These are phyloP conservation scores for Pecten maximus DNA, from an alignment of 2,888 invertebrate genomes.

Conservation along the genomic window DNA sequence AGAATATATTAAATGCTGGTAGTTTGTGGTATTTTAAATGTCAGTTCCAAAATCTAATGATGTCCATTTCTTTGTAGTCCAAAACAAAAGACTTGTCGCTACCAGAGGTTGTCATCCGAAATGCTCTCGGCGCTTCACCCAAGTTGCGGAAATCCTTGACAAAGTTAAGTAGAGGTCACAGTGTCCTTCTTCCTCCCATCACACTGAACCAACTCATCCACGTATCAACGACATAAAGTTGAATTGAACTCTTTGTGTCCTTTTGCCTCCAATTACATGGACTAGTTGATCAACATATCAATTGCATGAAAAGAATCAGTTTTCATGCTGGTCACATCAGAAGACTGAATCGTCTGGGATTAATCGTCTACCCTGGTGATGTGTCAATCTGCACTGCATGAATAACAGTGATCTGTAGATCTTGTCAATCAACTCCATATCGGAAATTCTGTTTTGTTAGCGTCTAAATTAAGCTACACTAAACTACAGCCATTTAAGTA, in stretches of 20 bases:
- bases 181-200: constrained; percentile 62
- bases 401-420: too few species aligned
- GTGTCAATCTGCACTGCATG: too few species aligned
- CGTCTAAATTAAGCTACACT: too few species aligned
- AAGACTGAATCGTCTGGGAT: too few species aligned
- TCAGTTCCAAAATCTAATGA: background rate
- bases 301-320: background rate
- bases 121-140: constrained; percentile 45
- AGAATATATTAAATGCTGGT: too few species aligned
- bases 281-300: constrained; percentile 55
- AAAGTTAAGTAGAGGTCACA: constrained; percentile 47
- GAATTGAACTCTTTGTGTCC: constrained; percentile 48
- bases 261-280: constrained; percentile 65
- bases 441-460: too few species aligned
- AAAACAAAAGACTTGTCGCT: constrained; percentile 25
- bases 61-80: background rate
- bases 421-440: too few species aligned
- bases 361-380: too few species aligned
- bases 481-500: too few species aligned
- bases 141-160: constrained; percentile 42
- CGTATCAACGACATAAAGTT: constrained; percentile 2
- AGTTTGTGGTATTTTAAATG: too few species aligned
- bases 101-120: constrained; percentile 49
- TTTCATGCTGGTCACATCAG: too few species aligned
- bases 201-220: constrained; percentile 63